Conservation (phyloP, 1,140 invertebrate genomes). For the Drosophila watanabei region DNA sequence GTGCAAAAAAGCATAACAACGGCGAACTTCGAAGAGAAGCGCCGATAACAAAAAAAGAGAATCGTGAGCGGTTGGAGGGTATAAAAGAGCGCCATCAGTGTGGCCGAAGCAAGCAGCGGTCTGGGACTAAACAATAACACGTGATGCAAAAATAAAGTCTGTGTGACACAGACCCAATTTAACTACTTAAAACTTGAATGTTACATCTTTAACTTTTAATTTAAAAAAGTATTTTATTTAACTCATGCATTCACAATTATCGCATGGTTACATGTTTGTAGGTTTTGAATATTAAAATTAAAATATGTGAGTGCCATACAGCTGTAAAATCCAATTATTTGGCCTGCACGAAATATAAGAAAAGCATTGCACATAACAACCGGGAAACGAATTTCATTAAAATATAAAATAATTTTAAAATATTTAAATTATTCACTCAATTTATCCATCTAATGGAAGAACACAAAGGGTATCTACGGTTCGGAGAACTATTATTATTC, state of each 20-base stretch:
- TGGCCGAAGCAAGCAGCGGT: constrained; percentile 25
- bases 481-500: neutral
- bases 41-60: constrained; percentile 11
- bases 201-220: no score
- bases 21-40: constrained; percentile 17
- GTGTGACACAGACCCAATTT: constrained; percentile 15
- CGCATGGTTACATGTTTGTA: no score
- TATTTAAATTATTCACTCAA: neutral
- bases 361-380: neutral
- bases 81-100: constrained; percentile 42
- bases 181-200: neutral
- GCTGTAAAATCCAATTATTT: neutral
- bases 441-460: no score
- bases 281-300: neutral
- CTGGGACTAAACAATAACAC: constrained; percentile 52
- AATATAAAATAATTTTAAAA: neutral
- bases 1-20: constrained; percentile 73
- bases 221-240: neutral
- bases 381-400: neutral
- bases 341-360: neutral
- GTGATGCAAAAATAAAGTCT: constrained; percentile 49
- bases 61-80: constrained; percentile 5
- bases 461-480: neutral
- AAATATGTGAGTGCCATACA: neutral
- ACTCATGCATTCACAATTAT: no score